phyloP scores from a whole-genome alignment of 1,140 invertebrate genomes.

The Neoseiulus cucumeris region DNA sequence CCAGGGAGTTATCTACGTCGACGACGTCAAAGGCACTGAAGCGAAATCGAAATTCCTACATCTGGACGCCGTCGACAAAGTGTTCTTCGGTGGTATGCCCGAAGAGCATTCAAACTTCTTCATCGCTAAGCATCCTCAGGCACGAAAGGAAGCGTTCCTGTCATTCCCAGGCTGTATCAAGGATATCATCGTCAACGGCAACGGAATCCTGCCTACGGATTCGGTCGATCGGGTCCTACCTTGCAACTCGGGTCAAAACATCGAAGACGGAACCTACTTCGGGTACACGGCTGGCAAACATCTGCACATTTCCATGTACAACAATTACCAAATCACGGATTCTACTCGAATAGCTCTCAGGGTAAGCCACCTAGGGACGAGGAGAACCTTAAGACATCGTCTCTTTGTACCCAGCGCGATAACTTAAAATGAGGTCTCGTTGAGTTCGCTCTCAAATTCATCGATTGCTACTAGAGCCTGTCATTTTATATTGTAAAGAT shows the following conservation, averaged over 20 bases:
- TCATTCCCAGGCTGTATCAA: constrained; percentile 6
- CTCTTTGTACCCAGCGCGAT: too few species aligned
- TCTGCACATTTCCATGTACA: too few species aligned
- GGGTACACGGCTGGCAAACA: not conserved
- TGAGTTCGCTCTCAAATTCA: too few species aligned
- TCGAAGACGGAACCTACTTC: constrained; percentile 6
- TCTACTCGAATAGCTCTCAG: too few species aligned
- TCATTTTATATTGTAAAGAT: too few species aligned
- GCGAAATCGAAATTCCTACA: not conserved
- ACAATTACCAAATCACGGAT: too few species aligned
- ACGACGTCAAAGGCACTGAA: not conserved
- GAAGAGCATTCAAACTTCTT: not conserved
- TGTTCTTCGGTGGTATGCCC: not conserved
- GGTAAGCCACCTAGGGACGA: too few species aligned
- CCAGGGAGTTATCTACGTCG: not conserved
- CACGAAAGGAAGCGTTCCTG: not conserved
- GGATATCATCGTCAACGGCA: not conserved
- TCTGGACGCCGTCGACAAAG: not conserved
- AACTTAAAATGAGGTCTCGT: too few species aligned
- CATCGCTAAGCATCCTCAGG: not conserved
- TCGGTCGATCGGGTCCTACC: not conserved
- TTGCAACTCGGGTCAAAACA: not conserved
- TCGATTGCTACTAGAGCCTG: too few species aligned
- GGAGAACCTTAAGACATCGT: too few species aligned
- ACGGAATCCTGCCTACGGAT: not conserved